Evolutionary conservation across 1,140 invertebrate species (phyloP).

Genomic region (Melipona quadrifasciata): DNA sequence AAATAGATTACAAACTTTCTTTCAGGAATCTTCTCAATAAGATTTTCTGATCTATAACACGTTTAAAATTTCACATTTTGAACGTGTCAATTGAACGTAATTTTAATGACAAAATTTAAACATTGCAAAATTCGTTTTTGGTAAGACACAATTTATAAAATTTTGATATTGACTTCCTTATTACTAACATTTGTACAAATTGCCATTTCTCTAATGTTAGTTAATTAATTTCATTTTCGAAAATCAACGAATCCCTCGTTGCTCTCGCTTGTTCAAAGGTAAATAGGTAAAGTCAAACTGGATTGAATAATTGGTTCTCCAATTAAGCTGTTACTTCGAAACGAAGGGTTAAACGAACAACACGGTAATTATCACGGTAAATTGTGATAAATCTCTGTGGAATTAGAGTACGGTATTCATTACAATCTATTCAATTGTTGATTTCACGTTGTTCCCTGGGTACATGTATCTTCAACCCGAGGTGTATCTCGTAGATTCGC

Average conservation of each 20-base stretch:
- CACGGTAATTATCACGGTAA: conserved; percentile 18
- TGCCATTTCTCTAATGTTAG: neutral
- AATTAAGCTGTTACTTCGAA: neutral
- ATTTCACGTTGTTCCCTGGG: conserved; percentile 6
- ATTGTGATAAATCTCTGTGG: neutral
- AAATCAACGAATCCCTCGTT: too few species aligned
- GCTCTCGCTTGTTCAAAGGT: too few species aligned
- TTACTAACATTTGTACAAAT: neutral
- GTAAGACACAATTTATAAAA: neutral
- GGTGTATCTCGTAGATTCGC: neutral
- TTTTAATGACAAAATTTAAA: neutral
- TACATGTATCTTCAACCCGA: neutral
- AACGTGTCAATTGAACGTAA: neutral
- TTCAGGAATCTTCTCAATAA: neutral
- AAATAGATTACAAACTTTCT: neutral
- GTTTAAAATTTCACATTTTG: neutral
- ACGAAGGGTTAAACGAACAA: conserved; percentile 17
- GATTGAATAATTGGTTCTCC: neutral
- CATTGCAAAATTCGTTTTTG: neutral
- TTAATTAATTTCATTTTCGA: too few species aligned
- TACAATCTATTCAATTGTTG: conserved; percentile 4
- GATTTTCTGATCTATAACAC: neutral
- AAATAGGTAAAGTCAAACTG: too few species aligned
- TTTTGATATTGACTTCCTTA: too few species aligned
- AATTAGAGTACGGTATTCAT: neutral